Conservation (phyloP, 2,113 vertebrate genomes). For the Amia ocellicauda region DNA sequence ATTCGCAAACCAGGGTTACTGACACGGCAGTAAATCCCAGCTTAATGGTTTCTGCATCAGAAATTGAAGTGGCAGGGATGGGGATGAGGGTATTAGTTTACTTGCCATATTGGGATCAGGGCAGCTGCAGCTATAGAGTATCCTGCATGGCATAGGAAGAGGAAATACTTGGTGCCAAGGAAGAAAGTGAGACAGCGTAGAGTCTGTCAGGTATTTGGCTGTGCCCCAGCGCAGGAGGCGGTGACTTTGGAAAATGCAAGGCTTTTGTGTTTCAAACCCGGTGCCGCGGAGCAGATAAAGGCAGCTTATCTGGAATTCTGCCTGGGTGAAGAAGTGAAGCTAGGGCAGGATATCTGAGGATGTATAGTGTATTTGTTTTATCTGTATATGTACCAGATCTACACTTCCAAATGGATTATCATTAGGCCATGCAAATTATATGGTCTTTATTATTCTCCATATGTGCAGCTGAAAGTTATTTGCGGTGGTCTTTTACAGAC, state of each 20-base stretch:
- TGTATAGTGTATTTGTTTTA: too few species aligned
- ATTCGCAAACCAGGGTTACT: too few species aligned
- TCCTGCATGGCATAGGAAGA: background rate
- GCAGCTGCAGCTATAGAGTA: background rate
- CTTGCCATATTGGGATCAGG: background rate
- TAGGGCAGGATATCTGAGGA: too few species aligned
- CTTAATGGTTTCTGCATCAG: background rate
- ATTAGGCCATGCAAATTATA: background rate
- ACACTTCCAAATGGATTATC: background rate
- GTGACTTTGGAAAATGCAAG: background rate
- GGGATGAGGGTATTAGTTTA: background rate
- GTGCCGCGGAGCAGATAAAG: too few species aligned
- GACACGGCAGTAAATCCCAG: too few species aligned
- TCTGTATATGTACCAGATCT: too few species aligned
- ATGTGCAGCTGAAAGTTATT: background rate
- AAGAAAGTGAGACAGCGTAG: background rate
- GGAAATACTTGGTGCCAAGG: background rate
- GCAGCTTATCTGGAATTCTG: too few species aligned
- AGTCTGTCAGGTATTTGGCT: background rate
- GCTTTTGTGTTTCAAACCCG: background rate
- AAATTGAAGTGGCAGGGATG: background rate
- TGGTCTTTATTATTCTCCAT: background rate
- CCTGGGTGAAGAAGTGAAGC: too few species aligned
- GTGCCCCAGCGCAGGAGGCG: background rate
- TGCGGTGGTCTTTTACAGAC: background rate